phyloP scores from a whole-genome alignment of 2,797 vertebrate species.

The Leucoraja ocellata region DNA sequence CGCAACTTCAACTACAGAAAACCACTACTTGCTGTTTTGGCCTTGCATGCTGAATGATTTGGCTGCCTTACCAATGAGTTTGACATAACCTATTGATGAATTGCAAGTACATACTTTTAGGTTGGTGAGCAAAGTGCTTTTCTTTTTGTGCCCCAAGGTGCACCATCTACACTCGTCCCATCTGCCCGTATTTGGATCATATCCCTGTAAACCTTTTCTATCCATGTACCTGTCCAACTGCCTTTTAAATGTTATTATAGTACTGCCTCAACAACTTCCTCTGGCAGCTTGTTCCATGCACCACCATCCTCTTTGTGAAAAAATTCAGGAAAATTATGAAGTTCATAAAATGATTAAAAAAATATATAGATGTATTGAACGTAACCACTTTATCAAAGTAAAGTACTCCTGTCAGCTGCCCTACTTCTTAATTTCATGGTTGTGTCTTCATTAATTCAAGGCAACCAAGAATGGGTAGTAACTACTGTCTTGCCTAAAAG shows the following conservation, averaged over 20 bases:
- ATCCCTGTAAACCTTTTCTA: too few species aligned
- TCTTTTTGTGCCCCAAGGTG: not conserved
- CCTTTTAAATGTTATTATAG: too few species aligned
- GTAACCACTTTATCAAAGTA: too few species aligned
- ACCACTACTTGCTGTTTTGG: not conserved
- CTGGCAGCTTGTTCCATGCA: too few species aligned
- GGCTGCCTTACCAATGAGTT: not conserved
- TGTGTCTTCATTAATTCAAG: not conserved
- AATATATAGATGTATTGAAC: too few species aligned
- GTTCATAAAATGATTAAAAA: too few species aligned
- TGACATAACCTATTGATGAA: not conserved
- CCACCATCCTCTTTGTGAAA: too few species aligned
- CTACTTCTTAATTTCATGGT: not conserved
- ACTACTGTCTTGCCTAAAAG: not conserved
- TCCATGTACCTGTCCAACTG: too few species aligned
- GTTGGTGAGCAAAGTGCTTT: too few species aligned
- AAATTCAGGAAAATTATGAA: too few species aligned
- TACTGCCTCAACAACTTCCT: not conserved
- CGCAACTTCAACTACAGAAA: not conserved
- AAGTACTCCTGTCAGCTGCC: not conserved
- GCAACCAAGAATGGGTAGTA: not conserved
- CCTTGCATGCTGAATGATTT: not conserved
- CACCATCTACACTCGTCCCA: not conserved
- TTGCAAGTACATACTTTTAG: not conserved
- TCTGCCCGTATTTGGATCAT: too few species aligned